Conservation (phyloP, 1,140 invertebrate genomes). For the Leptopilina clavipes region DNA sequence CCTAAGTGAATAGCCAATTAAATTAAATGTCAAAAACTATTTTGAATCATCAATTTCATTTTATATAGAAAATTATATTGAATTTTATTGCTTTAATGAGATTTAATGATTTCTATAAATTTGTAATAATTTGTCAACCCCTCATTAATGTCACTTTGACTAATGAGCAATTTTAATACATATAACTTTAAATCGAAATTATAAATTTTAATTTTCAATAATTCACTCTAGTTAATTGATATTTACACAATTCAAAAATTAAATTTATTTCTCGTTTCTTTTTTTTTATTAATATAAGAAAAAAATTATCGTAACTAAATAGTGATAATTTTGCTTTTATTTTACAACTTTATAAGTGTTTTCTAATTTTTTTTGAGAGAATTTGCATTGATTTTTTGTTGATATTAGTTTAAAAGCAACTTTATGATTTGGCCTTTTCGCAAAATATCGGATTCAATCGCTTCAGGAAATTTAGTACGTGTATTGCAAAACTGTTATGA, state of each 20-base stretch:
- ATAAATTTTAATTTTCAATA: too few relatives aligned
- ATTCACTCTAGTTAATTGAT: too few relatives aligned
- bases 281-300: too few relatives aligned
- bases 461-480: constrained; percentile 1
- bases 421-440: neutral
- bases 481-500: neutral
- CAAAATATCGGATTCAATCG: neutral
- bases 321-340: too few relatives aligned
- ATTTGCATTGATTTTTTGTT: neutral
- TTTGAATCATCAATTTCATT: neutral
- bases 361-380: neutral
- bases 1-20: constrained; percentile 38
- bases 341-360: too few relatives aligned
- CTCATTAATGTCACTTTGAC: neutral
- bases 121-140: neutral
- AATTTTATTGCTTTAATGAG: constrained; percentile 14
- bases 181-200: too few relatives aligned
- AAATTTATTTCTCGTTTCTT: too few relatives aligned
- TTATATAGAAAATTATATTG: neutral
- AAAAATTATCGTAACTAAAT: too few relatives aligned
- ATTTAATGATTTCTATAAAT: neutral
- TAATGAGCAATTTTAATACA: neutral
- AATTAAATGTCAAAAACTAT: constrained; percentile 24
- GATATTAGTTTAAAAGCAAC: neutral
- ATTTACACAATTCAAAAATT: too few relatives aligned